Evolutionary conservation across 1,140 invertebrate species (phyloP).

Genomic region (Ips nitidus): DNA sequence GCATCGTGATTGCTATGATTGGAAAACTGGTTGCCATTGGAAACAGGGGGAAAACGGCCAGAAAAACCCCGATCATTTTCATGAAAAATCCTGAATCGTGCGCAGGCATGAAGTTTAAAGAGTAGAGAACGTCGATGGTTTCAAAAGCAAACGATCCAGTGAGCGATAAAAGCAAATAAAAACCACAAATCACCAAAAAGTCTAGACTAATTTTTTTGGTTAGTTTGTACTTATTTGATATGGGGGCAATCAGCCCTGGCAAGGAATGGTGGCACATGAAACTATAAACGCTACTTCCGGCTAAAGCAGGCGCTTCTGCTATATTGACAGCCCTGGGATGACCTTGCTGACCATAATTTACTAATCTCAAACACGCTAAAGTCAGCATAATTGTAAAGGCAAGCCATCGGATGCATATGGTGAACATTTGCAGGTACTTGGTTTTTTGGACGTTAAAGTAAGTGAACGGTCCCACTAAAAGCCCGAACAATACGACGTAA

Average conservation of each 20-base stretch:
- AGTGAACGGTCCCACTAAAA: conserved; percentile 82
- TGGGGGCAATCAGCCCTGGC: conserved; percentile 89
- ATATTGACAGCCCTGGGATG: conserved; percentile 69
- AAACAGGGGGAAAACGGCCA: conserved; percentile 94
- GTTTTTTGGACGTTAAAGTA: conserved; percentile 96
- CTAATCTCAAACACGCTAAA: conserved; percentile 71
- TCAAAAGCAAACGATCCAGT: conserved; percentile 88
- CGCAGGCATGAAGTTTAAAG: conserved; percentile 81
- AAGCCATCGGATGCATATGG: conserved; percentile 82
- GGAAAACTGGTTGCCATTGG: conserved; percentile 95
- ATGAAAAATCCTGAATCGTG: conserved; percentile 59
- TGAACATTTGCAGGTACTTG: conserved; percentile 91
- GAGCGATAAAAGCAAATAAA: conserved; percentile 88
- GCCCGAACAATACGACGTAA: conserved; percentile 75
- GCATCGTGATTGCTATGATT: conserved; percentile 93
- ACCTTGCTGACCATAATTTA: conserved; percentile 66
- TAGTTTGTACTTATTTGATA: conserved; percentile 76
- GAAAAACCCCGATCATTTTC: conserved; percentile 79
- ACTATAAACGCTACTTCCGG: conserved; percentile 97
- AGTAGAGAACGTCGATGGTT: conserved; percentile 87
- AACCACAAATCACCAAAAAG: conserved; percentile 80
- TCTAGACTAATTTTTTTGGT: conserved; percentile 70
- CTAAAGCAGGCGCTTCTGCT: conserved; percentile 79
- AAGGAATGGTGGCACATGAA: conserved; percentile 99
- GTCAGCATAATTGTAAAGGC: conserved; percentile 89